Evolutionary conservation across 2,113 vertebrate genomes (phyloP).

Genomic region (Elanus axillaris): DNA sequence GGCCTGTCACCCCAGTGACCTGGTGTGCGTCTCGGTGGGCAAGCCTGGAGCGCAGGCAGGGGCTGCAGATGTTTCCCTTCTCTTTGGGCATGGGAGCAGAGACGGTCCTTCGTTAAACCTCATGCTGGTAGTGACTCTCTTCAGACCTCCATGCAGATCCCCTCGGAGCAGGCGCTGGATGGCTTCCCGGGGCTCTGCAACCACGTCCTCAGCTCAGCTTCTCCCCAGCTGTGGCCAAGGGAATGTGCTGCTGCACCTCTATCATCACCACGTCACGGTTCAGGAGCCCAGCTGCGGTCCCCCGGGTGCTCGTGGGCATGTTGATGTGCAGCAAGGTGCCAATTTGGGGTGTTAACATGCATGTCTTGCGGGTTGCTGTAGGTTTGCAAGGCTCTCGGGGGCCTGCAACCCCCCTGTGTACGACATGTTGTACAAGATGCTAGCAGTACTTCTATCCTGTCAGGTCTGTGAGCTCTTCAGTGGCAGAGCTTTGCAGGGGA

Average conservation of each 20-base stretch:
- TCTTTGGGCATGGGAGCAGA: not conserved
- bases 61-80: not conserved
- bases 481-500: not conserved
- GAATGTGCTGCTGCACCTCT: not conserved
- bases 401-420: not conserved
- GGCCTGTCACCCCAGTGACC: not conserved
- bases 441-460: not conserved
- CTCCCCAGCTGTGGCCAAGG: not conserved
- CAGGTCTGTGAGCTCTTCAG: not conserved
- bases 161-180: too few species aligned
- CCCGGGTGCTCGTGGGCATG: rapidly evolving
- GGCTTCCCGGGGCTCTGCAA: not conserved
- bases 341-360: not conserved
- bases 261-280: not conserved
- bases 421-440: rapidly evolving
- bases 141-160: not conserved
- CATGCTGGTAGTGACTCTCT: not conserved
- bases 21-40: not conserved
- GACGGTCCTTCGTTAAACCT: not conserved
- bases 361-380: too few species aligned
- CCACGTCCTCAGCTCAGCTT: not conserved
- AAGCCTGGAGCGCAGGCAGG: not conserved
- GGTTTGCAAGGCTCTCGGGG: not conserved
- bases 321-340: not conserved
- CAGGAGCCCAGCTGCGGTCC: not conserved